Percentiles rank a stretch among this genome's conserved stretches.
These are phyloP conservation scores for Megaceryle maxima DNA, from an alignment of 2,113 vertebrate species.

Conservation along the genomic window DNA sequence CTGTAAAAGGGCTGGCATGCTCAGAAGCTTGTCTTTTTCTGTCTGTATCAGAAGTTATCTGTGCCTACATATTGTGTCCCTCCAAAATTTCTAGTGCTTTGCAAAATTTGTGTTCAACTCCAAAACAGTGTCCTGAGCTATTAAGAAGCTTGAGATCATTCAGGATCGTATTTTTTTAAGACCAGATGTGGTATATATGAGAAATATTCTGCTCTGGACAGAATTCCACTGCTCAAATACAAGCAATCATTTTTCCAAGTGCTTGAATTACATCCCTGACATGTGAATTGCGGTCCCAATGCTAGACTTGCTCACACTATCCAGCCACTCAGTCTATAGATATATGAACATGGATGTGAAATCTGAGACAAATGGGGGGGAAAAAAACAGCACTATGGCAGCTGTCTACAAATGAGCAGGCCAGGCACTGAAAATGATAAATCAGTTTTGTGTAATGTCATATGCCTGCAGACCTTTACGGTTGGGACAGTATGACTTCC, in stretches of 20 bases:
- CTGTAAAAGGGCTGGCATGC: background rate
- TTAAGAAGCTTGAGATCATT: background rate
- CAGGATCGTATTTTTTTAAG: background rate
- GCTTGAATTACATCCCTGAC: background rate
- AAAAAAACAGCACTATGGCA: background rate
- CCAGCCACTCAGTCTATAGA: background rate
- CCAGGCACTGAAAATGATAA: background rate
- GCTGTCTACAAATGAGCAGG: background rate
- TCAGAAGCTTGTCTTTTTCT: background rate
- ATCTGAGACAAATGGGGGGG: background rate
- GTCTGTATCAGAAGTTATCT: background rate
- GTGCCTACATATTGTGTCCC: rapidly evolving
- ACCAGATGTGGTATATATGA: background rate
- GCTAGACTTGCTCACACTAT: background rate
- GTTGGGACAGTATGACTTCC: background rate
- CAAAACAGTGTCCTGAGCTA: background rate
- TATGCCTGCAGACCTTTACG: slow-evolving; percentile 2
- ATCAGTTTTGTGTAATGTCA: slow-evolving; percentile 15
- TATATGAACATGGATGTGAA: background rate
- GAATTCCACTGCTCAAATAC: background rate
- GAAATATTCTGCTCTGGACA: background rate
- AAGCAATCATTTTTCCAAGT: background rate
- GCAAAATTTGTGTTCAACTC: background rate
- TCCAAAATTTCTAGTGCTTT: background rate
- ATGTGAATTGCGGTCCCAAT: background rate